A percentile compares a stretch with the other conserved stretches of the same genome.
phyloP scores from a whole-genome alignment of 2,888 invertebrate species.

The Malacosoma neustria region DNA sequence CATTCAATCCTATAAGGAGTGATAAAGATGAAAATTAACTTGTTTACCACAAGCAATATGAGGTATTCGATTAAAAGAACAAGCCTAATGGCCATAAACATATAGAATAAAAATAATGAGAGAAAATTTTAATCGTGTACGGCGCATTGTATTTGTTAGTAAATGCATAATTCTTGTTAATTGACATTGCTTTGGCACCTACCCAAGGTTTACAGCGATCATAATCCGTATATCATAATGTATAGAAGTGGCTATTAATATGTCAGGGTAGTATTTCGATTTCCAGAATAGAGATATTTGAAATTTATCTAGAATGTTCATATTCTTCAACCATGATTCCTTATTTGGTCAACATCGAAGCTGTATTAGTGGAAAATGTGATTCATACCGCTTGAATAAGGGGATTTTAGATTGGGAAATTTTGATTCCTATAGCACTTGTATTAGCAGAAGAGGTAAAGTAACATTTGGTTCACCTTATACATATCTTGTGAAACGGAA shows the following conservation, averaged over 20 bases:
- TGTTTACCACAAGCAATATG: constrained; percentile 5
- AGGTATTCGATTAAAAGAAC: background rate
- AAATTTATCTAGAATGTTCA: too few relatives aligned
- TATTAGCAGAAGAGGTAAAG: too few relatives aligned
- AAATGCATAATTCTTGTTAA: constrained; percentile 9
- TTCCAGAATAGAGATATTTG: background rate
- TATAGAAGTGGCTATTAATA: background rate
- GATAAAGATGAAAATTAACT: too few relatives aligned
- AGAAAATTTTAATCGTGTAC: background rate
- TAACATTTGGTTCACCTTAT: too few relatives aligned
- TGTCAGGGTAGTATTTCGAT: background rate
- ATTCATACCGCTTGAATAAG: too few relatives aligned
- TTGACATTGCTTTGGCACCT: constrained; percentile 39
- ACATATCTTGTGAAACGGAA: too few relatives aligned
- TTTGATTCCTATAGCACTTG: too few relatives aligned
- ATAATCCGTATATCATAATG: background rate
- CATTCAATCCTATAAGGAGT: too few relatives aligned
- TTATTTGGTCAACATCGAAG: too few relatives aligned
- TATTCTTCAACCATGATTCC: too few relatives aligned
- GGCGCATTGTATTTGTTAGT: background rate
- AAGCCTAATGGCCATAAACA: background rate
- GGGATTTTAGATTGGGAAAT: too few relatives aligned
- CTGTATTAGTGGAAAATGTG: too few relatives aligned
- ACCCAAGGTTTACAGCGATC: constrained; percentile 38
- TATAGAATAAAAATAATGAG: background rate